phyloP scores from a whole-genome alignment of 2,888 invertebrate species.

The Amblyjoppa fuscipennis region DNA sequence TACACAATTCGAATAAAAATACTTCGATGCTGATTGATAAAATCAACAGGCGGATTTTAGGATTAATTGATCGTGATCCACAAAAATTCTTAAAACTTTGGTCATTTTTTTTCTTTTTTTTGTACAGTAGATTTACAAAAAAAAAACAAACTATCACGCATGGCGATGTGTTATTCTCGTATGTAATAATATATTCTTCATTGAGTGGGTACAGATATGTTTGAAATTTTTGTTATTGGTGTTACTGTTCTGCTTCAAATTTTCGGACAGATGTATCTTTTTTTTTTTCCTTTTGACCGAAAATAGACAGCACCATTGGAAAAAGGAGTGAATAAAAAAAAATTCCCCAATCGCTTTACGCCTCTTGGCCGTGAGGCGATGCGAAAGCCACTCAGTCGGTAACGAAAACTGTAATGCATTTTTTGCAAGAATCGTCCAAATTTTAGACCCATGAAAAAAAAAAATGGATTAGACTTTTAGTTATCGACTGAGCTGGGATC shows the following conservation, averaged over 20 bases:
- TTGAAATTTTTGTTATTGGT: background rate
- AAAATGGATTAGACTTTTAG: background rate
- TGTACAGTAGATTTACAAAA: background rate
- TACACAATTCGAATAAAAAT: background rate
- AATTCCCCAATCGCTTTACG: no score
- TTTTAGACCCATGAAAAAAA: no score
- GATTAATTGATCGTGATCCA: background rate
- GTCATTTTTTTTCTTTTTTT: background rate
- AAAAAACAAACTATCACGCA: background rate
- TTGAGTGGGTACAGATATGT: background rate
- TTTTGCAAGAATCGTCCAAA: no score
- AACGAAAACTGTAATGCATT: no score
- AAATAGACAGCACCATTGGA: no score
- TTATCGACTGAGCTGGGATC: background rate
- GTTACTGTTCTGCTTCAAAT: background rate
- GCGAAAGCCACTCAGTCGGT: no score
- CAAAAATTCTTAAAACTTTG: background rate
- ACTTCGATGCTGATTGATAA: background rate
- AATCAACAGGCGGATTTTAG: background rate
- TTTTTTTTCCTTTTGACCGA: background rate
- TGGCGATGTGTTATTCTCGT: background rate
- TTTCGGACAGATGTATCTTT: background rate
- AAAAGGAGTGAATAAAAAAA: no score
- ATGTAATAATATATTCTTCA: background rate
- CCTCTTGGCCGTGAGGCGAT: no score